Evolutionary conservation across 2,113 vertebrate genomes (phyloP).

Genomic region (Urocynchramus pylzowi): DNA sequence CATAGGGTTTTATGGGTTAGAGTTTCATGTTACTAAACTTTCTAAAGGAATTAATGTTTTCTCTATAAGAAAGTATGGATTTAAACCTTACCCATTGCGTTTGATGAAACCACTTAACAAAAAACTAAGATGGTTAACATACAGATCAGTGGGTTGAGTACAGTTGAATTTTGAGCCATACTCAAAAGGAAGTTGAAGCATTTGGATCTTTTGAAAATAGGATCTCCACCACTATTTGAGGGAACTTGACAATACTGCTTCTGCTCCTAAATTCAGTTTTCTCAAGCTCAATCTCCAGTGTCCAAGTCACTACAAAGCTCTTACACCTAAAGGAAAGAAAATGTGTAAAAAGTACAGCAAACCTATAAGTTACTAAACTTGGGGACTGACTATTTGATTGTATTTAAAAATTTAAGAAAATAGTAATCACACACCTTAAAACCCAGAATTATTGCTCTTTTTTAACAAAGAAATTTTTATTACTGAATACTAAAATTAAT

Average conservation of each 20-base stretch:
- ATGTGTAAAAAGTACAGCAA: neutral
- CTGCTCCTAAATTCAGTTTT: neutral
- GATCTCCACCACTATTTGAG: neutral
- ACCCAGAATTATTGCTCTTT: neutral
- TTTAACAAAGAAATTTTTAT: neutral
- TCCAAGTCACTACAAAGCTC: neutral
- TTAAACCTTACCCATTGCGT: neutral
- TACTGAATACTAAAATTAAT: neutral
- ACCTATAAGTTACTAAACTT: neutral
- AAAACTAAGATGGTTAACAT: neutral
- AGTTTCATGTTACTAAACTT: neutral
- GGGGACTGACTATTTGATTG: neutral
- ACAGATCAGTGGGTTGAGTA: too few species aligned
- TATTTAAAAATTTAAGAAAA: neutral
- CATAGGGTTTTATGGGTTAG: neutral
- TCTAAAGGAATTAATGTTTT: neutral
- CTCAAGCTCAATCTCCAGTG: neutral
- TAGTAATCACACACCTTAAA: neutral
- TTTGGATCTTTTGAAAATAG: neutral
- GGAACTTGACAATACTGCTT: neutral
- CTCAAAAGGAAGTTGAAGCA: neutral
- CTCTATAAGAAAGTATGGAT: neutral
- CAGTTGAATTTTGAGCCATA: neutral
- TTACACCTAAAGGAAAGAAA: neutral
- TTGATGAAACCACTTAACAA: neutral